Conservation (phyloP, 1,140 invertebrate species). For the Cepaea nemoralis region DNA sequence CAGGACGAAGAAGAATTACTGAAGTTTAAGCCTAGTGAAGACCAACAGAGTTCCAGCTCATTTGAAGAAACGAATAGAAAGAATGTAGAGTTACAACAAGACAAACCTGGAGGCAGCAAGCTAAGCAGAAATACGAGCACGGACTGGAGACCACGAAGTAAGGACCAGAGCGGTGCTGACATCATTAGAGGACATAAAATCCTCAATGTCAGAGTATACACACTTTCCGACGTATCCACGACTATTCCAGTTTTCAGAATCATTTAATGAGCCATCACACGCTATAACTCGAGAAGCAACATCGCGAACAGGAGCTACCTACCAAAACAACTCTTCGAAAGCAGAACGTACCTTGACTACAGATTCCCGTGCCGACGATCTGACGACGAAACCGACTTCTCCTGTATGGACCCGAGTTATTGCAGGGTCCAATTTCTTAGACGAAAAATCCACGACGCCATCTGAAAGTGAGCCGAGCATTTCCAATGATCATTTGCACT, state of each 20-base stretch:
- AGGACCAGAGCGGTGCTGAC: background rate
- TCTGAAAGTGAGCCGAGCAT: background rate
- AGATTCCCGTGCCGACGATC: background rate
- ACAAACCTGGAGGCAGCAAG: background rate
- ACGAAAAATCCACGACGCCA: slow-evolving; percentile 18
- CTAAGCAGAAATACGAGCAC: background rate
- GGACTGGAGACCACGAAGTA: background rate
- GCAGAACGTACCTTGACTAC: background rate
- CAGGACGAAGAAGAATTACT: slow-evolving; percentile 1
- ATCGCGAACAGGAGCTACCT: background rate
- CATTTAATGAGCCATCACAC: no score
- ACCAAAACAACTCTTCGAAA: background rate
- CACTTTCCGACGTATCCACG: no score
- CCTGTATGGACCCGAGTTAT: slow-evolving; percentile 21
- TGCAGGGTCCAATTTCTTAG: slow-evolving; percentile 24
- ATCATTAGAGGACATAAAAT: no score
- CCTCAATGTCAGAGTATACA: no score
- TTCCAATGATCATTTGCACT: no score
- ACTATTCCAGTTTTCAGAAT: no score
- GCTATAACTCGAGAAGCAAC: no score
- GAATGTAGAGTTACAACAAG: slow-evolving; percentile 5
- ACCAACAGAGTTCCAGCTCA: background rate
- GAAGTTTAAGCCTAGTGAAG: background rate
- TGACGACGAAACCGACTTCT: background rate
- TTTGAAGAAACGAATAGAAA: background rate